Percentiles rank a stretch among this genome's conserved stretches.
Conservation (phyloP, 2,797 vertebrate genomes). For the Notolepis coatsorum region DNA sequence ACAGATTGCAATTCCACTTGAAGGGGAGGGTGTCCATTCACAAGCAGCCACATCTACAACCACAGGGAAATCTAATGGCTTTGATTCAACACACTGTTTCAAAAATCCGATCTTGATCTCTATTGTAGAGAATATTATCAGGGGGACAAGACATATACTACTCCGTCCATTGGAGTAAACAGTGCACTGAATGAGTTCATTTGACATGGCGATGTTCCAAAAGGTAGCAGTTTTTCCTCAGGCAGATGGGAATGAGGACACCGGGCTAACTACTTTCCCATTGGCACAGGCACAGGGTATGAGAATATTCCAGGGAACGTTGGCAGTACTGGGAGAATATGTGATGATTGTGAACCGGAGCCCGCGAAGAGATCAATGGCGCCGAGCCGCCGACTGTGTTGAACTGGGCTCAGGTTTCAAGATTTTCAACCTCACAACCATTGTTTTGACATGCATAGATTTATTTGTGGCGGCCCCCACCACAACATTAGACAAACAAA, state of each 20-base stretch:
- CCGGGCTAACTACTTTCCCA: constrained; percentile 10
- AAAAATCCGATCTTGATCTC: constrained; percentile 35
- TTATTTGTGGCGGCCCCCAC: too few relatives aligned
- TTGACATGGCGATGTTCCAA: constrained; percentile 1
- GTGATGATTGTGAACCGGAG: constrained; percentile 1
- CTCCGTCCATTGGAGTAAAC: constrained; percentile 17
- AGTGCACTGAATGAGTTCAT: constrained; percentile 19
- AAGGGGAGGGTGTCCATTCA: constrained; percentile 56
- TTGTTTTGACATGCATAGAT: too few relatives aligned
- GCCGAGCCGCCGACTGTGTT: too few relatives aligned
- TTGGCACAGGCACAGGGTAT: constrained; percentile 1
- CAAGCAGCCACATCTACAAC: constrained; percentile 39
- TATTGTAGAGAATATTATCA: constrained; percentile 15
- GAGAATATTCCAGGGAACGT: constrained; percentile 2
- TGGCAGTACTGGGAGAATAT: not conserved
- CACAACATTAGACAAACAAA: too few relatives aligned
- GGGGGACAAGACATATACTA: constrained; percentile 10
- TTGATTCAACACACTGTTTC: constrained; percentile 27
- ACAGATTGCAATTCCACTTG: constrained; percentile 33
- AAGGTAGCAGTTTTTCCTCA: constrained; percentile 18
- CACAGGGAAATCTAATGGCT: constrained; percentile 18
- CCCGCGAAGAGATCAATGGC: too few relatives aligned
- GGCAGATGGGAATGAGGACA: constrained; percentile 25
- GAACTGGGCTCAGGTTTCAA: too few relatives aligned
- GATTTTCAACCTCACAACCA: too few relatives aligned